Conservation (phyloP, 1,140 invertebrate species). For the Cataglyphis hispanica region DNA sequence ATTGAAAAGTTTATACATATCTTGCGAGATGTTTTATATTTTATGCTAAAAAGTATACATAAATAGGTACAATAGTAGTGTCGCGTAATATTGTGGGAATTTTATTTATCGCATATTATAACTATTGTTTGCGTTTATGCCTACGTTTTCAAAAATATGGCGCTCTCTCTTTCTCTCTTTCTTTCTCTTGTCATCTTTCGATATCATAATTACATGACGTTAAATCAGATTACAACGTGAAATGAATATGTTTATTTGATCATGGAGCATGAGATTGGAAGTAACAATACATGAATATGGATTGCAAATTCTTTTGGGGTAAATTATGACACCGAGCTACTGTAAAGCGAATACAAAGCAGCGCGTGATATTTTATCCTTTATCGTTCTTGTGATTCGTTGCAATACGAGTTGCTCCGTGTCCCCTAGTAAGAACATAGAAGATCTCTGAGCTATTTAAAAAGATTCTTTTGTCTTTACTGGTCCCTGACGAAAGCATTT, state of each 20-base stretch:
- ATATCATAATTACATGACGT: no score
- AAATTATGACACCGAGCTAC: background rate
- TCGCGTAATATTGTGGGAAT: no score
- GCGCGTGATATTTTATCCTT: background rate
- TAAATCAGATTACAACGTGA: no score
- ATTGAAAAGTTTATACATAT: no score
- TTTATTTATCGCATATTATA: no score
- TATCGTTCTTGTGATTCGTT: background rate
- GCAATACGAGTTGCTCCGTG: background rate
- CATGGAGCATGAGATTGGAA: background rate
- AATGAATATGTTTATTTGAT: background rate
- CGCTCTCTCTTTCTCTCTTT: no score
- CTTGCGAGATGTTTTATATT: no score
- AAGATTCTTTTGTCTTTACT: slow-evolving; percentile 17
- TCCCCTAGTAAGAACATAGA: background rate
- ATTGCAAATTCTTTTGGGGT: background rate
- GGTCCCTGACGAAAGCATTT: background rate
- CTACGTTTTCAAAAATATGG: no score
- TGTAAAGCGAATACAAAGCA: slow-evolving; percentile 13
- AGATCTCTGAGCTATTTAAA: background rate
- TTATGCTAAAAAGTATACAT: no score
- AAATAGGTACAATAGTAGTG: no score
- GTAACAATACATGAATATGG: background rate
- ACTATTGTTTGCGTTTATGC: no score
- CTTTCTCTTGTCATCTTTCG: no score